Conservation (phyloP, 2,797 vertebrate species). For the Sebastiscus tertius region DNA sequence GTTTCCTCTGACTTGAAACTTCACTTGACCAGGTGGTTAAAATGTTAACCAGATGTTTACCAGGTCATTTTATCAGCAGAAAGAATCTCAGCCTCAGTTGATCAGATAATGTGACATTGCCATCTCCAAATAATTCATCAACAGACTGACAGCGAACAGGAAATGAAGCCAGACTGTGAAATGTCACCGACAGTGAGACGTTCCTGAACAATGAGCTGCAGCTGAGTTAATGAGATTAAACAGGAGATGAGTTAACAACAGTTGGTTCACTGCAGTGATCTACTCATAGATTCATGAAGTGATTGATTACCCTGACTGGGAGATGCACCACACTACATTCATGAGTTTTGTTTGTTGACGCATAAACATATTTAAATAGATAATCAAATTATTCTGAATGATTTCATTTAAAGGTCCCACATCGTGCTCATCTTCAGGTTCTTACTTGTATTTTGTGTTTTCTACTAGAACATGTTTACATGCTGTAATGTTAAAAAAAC, state of each 20-base stretch:
- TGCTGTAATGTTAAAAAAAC: too few relatives aligned
- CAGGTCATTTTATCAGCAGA: background rate
- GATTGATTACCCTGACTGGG: conserved; percentile 4
- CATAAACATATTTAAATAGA: background rate
- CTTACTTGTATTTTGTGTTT: too few relatives aligned
- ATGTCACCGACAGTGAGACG: background rate
- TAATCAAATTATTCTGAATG: background rate
- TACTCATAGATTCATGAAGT: conserved; percentile 4
- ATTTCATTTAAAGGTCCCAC: background rate
- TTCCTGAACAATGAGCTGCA: conserved; percentile 11
- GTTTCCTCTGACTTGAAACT: background rate
- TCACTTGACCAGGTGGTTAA: background rate
- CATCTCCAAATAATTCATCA: background rate
- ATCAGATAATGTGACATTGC: background rate
- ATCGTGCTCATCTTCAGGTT: too few relatives aligned
- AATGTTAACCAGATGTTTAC: background rate
- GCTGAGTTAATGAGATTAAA: conserved; percentile 33
- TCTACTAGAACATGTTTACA: too few relatives aligned
- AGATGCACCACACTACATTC: background rate
- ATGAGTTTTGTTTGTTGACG: background rate
- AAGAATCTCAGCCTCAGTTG: background rate
- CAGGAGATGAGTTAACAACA: background rate
- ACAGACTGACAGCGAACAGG: background rate
- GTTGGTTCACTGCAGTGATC: conserved; percentile 10
- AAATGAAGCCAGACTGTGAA: conserved; percentile 1